Evolutionary conservation across 2,113 vertebrate species (phyloP), one percentile per base, ranked within the genome.

Genomic region (Protobothrops mucrosquamatus): DNA sequence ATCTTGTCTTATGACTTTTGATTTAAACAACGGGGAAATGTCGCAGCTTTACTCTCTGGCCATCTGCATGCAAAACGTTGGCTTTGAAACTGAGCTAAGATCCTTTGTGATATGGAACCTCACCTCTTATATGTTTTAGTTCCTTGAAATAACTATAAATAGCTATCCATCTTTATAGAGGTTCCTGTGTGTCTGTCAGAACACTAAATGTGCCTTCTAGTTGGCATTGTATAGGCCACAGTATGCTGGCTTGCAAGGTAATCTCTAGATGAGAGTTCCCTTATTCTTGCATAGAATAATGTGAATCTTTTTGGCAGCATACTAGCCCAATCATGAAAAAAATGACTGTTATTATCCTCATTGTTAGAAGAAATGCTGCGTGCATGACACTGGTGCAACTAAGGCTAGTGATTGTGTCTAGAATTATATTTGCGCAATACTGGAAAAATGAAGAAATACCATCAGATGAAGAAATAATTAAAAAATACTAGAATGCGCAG

Each of bases 91-190:
- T 43, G 34, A 39, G 18, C 2, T 43, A 81, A 81, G 43, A 22
- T 81, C 34, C 74, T 81, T 81, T 81, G 74, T 81, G 18, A 18
- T 81, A 22, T 81, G 34, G 74, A 81, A 39, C 22, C 22, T 81
- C 74, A 39, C 18, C 18, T 9, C 3, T 43, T 81, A 39, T 74
- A 8, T 43, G 7, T 92, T 48, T 3, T 1, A 0, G 24, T 85
- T 91, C 29, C 43, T 94, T 96, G 93, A 96, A 94, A 92, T 59
- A 92, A 56, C 94, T 12, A 7, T 87, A 93, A 69, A 69, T n/a
- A 69, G 4, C 3, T 90, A 93, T 94, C 48, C 48, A 51, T 10
- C 48, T 51, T 51, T 51, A 51, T 10, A 51, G 8, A 51, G 48
- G 48, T 51, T 51, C 48, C 18, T 56, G 55, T 20, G 55, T 56